Evolutionary conservation across 2,113 vertebrate genomes (phyloP), one percentile per base, ranked within the genome.

Genomic region (Oncorhynchus kisutch): DNA sequence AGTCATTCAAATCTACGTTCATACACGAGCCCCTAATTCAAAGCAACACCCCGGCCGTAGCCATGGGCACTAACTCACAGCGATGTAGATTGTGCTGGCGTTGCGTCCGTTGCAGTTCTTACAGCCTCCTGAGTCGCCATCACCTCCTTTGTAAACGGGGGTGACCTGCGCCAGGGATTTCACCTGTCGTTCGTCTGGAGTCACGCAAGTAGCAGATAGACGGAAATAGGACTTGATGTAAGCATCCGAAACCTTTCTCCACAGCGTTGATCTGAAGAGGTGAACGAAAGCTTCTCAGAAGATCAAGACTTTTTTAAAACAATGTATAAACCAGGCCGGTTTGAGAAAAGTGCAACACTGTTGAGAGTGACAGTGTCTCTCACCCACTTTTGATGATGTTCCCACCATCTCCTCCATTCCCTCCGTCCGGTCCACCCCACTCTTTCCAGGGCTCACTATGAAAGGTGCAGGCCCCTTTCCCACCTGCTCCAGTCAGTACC

Each of bases 341-440:
- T 66, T 4, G 22, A 8, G 25, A 25, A 66, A 13, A 25, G n/a
- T 27, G 4, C 24, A 29, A 11, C 8, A 70, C 4, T 14, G 39
- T 3, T 16, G 13, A 48, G 59, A 51, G 22, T 20, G 6, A 18
- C 22, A 9, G 60, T 45, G 29, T 20, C 20, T 39, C 7, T 73
- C 6, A 73, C 24, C 13, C 90, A 95, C 97, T 97, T 93, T 93
- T 96, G 72, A 99, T 90, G 81, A 99, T 75, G 7, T 94, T 94
- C 64, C 96, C 97, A 0, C 98, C 98, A 29, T 93, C 87, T 7
- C 98, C 97, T 34, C 97, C 98, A 1, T 99, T 94, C 7, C 98
- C 98, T 13, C 97, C 97, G 20, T 97, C 95, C 0, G 98, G 98
- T n/a, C 97, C 97, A 0, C 97, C 98, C 82, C 94, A 98, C 74